Evolutionary conservation across 2,113 vertebrate genomes (phyloP), one percentile per base, ranked within the genome.

Genomic region (Colistium nudipinnis): DNA sequence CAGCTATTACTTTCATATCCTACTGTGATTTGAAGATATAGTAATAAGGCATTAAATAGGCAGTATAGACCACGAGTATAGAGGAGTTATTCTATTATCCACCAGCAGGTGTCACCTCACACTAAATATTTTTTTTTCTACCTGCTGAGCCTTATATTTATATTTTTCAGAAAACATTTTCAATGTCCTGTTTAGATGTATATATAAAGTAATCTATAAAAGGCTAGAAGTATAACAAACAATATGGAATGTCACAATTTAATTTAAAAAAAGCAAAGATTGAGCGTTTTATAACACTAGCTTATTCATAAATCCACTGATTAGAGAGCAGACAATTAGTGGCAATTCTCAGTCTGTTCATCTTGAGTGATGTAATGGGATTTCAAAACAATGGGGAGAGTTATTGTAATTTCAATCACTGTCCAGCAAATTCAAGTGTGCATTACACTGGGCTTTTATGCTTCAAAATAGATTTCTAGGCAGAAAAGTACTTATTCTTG

Each of bases 41-140:
- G 39, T 16, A 20, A 45, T 6, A 22, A 45, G 17, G 10, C 2
- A 33, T 62, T 31, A 48, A 47, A 6, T 36, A 6, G 39, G 24
- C 19, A 41, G 25, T 65, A 59, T 2, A 27, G 27, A 49, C 27
- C 19, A 49, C 11, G 27, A 66, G 27, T n/a, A n/a, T n/a, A n/a
- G n/a, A n/a, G n/a, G 16, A 41, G 43, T 8, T 4, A 4, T 56
- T 51, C 3, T 12, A 28, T 19, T 16, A 20, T 24, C 11, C 14
- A 68, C 81, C 85, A 86, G 74, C 70, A 88, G 88, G 74, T 62
- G 85, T 67, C 85, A 33, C 52, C 84, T 45, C 55, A 57, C 7
- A 45, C 51, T 56, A 20, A 71, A 20, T 7, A 53, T 14, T 59
- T 27, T n/a, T n/a, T n/a, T n/a, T n/a, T n/a, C n/a, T n/a, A n/a